Percentiles rank a stretch among this genome's conserved stretches.
Evolutionary conservation across 2,113 vertebrate species (phyloP).

Genomic region (Pseudorasbora parva): DNA sequence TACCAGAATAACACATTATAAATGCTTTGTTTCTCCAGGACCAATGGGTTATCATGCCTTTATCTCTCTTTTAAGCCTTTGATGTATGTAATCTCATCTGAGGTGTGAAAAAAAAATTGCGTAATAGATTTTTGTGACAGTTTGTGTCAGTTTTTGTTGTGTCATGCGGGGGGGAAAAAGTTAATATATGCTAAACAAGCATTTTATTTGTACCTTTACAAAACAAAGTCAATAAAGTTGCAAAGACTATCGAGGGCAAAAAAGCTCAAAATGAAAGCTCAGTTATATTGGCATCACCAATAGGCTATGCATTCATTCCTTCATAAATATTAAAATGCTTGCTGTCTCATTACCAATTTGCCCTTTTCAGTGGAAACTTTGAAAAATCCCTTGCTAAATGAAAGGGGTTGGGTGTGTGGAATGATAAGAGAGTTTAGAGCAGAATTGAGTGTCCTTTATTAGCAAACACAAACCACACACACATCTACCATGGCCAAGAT

Average conservation of each 20-base stretch:
- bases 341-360: constrained; percentile 51
- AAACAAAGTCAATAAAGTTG: constrained; percentile 2
- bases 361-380: constrained; percentile 52
- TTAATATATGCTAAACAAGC: neutral
- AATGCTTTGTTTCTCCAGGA: neutral
- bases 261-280: constrained; percentile 44
- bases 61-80: neutral
- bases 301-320: constrained; percentile 34
- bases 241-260: neutral
- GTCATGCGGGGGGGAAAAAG: neutral
- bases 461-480: neutral
- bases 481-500: neutral
- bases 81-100: constrained; percentile 2
- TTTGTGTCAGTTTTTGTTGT: neutral
- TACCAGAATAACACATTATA: constrained; percentile 1
- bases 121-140: neutral
- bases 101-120: neutral
- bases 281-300: constrained; percentile 38
- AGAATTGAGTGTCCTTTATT: constrained; percentile 9
- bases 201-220: constrained; percentile 5
- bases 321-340: constrained; percentile 56
- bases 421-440: constrained; percentile 7
- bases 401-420: constrained; percentile 6
- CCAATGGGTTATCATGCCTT: neutral
- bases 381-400: constrained; percentile 25